Evolutionary conservation across 1,140 invertebrate genomes (phyloP).

Genomic region (Drosophila virilis): DNA sequence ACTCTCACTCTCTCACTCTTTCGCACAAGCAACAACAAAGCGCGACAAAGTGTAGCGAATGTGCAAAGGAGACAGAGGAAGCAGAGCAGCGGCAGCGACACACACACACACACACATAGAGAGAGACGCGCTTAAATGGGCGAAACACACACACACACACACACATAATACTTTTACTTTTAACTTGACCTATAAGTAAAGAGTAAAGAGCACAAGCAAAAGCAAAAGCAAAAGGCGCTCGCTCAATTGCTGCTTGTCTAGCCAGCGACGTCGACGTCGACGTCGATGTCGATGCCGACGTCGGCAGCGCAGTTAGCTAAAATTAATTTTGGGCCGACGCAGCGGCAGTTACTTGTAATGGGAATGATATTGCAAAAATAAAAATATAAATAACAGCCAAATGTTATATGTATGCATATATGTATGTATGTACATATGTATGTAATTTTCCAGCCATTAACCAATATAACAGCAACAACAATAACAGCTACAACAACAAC

Average conservation of each 20-base stretch:
- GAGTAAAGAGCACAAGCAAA: slow-evolving; percentile 56
- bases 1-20: no score
- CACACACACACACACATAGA: not conserved
- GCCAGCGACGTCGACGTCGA: slow-evolving; percentile 8
- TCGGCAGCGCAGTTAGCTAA: slow-evolving; percentile 19
- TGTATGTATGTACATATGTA: not conserved
- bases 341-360: slow-evolving; percentile 43
- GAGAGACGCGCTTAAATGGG: slow-evolving; percentile 22
- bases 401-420: slow-evolving; percentile 46
- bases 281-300: not conserved
- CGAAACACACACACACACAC: slow-evolving; percentile 5
- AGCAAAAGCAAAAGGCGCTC: slow-evolving; percentile 52
- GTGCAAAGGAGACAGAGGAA: slow-evolving; percentile 26
- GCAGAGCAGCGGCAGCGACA: slow-evolving; percentile 15
- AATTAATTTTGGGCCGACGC: slow-evolving; percentile 31
- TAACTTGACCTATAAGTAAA: slow-evolving; percentile 79
- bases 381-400: slow-evolving; percentile 25
- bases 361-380: slow-evolving; percentile 66
- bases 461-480: slow-evolving; percentile 51
- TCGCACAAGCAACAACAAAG: no score
- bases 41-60: slow-evolving; percentile 40
- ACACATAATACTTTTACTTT: slow-evolving; percentile 71
- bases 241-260: slow-evolving; percentile 35
- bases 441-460: slow-evolving; percentile 74
- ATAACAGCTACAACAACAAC: slow-evolving; percentile 33